Evolutionary conservation across 1,140 invertebrate species (phyloP).

Genomic region (Mamestra configurata): DNA sequence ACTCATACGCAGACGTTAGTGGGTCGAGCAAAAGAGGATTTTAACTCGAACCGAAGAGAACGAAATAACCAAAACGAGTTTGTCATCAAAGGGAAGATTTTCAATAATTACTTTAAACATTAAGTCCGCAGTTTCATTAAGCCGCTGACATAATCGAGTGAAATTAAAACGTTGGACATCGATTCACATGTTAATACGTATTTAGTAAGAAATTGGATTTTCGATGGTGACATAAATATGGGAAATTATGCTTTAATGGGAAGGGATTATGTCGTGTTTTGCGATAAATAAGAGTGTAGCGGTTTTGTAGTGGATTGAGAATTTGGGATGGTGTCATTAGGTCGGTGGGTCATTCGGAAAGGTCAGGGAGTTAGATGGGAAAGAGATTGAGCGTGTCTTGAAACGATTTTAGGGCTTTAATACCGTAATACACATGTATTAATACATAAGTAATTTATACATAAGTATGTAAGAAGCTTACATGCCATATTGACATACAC

Average conservation of each 20-base stretch:
- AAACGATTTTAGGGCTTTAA: neutral
- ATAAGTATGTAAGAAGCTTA: too few relatives aligned
- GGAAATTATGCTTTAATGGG: conserved; percentile 42
- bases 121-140: conserved; percentile 45
- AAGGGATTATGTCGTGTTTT: conserved; percentile 25
- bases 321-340: neutral
- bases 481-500: too few relatives aligned
- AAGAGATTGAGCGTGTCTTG: neutral
- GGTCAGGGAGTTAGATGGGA: neutral
- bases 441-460: too few relatives aligned
- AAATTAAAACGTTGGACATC: conserved; percentile 47
- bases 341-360: neutral
- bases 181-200: conserved; percentile 25
- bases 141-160: conserved; percentile 38
- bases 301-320: neutral
- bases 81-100: conserved; percentile 50
- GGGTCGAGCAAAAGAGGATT: conserved; percentile 28
- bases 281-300: conserved; percentile 19
- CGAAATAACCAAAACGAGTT: conserved; percentile 39
- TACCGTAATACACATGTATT: too few relatives aligned
- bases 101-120: conserved; percentile 43
- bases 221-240: conserved; percentile 32
- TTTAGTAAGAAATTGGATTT: conserved; percentile 42
- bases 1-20: conserved; percentile 34
- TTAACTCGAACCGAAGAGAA: conserved; percentile 4